Evolutionary conservation across 2,797 vertebrate genomes (phyloP).

Genomic region (Argyrosomus regius): DNA sequence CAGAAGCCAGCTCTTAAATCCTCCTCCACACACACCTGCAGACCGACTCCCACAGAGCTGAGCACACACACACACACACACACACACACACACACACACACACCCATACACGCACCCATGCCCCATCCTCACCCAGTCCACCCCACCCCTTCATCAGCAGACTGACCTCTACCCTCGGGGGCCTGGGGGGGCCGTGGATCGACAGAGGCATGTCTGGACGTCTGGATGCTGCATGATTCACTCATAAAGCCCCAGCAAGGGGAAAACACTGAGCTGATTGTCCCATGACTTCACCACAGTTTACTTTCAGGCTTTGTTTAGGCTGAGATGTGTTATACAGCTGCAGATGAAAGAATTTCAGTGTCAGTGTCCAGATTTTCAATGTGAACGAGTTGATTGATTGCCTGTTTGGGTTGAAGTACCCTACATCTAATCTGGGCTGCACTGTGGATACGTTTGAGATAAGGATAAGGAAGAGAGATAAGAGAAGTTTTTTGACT

Average conservation of each 20-base stretch:
- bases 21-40: conserved; percentile 67
- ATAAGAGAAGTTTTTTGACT: background rate
- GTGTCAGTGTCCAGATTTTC: background rate
- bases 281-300: conserved; percentile 51
- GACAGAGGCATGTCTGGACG: conserved; percentile 67
- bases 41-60: conserved; percentile 24
- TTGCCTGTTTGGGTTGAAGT: background rate
- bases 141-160: conserved; percentile 48
- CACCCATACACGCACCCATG: background rate
- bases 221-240: conserved; percentile 73
- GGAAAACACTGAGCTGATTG: conserved; percentile 65
- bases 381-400: background rate
- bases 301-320: conserved; percentile 61
- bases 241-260: conserved; percentile 39
- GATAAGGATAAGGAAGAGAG: background rate
- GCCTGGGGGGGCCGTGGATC: conserved; percentile 47
- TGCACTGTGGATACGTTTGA: background rate
- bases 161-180: conserved; percentile 53
- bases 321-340: conserved; percentile 42
- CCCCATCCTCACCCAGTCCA: conserved; percentile 5
- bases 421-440: background rate
- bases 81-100: conserved; percentile 1
- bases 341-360: conserved; percentile 35
- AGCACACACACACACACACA: conserved; percentile 15
- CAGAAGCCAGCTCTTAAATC: conserved; percentile 43